A percentile compares a stretch with the other conserved stretches of the same genome.
Evolutionary conservation across 1,140 invertebrate genomes (phyloP).

Genomic region (Penaeus indicus): DNA sequence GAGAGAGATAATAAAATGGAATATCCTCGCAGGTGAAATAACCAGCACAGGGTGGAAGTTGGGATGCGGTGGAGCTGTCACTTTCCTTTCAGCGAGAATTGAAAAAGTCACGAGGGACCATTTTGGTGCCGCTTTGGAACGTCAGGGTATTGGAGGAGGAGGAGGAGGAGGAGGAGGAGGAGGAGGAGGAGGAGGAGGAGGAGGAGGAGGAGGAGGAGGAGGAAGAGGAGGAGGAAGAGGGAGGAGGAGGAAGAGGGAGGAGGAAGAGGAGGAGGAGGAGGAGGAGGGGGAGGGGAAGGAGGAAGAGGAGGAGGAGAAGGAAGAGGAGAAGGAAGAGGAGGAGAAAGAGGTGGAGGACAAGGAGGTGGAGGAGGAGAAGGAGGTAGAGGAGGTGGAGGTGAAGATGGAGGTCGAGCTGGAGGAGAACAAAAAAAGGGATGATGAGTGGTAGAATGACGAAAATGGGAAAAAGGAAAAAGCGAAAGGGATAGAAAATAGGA

Average conservation of each 20-base stretch:
- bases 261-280: not conserved
- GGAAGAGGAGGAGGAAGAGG: no score
- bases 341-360: no score
- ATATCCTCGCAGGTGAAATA: not conserved
- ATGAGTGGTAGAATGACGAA: no score
- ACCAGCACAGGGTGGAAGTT: not conserved
- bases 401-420: no score
- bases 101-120: conserved; percentile 33
- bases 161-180: not conserved
- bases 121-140: not conserved
- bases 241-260: not conserved
- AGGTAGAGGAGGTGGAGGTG: no score
- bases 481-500: no score
- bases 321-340: not conserved
- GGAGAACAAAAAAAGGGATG: no score
- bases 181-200: conserved; percentile 9
- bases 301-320: not conserved
- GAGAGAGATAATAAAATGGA: not conserved
- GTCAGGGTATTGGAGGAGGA: not conserved
- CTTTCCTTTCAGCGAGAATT: conserved; percentile 33
- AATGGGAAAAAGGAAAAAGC: no score
- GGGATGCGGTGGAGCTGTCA: conserved; percentile 16
- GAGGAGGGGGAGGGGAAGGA: not conserved
- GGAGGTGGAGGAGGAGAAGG: no score
- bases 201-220: not conserved